Evolutionary conservation across 2,888 invertebrate species (phyloP), one percentile per base, ranked within the genome.

Genomic region (Latrodectus elegans): DNA sequence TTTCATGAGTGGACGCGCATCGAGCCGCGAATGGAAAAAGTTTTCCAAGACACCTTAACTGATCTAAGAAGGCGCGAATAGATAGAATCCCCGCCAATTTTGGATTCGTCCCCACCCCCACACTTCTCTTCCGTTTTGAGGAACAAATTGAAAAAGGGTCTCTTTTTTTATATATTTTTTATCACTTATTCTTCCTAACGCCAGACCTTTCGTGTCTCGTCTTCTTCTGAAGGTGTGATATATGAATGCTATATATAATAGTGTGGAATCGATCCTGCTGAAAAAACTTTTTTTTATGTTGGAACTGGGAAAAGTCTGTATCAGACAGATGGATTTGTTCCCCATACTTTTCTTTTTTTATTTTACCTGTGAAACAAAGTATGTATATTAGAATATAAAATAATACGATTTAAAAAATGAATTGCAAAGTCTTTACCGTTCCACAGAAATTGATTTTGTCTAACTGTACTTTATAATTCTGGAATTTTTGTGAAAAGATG

Each of bases 91-190:
- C 68, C 60, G 71, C 70, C 76, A 72, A 84, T 84, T 72, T 77
- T 60, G 67, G 65, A n/a, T 15, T 68, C 22, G 12, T 60, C n/a
- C n/a, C n/a, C 12, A 60, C n/a, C n/a, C 60, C n/a, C 38, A 38
- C 6, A 38, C 17, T 15, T 22, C 60, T 84, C 76, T 77, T 64
- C 74, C 81, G 65, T 73, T 72, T 82, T 65, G 60, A 72, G 77
- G 64, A 84, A 70, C 67, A 82, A 82, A 70, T 84, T 64, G 71
- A 84, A 84, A 84, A 84, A 64, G 83, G 55, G 55, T 60, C 71
- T 71, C 53, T 38, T 52, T 72, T 65, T 65, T 73, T 49, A 60
- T 80, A 49, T 68, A 10, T n/a, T 26, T 17, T 52, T 53, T 65
- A 14, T 51, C n/a, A 49, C 52, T 12, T 76, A 15, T 51, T 67